Base-by-base conservation (phyloP, 2,888 invertebrate species). In the Acleris literana region DNA sequence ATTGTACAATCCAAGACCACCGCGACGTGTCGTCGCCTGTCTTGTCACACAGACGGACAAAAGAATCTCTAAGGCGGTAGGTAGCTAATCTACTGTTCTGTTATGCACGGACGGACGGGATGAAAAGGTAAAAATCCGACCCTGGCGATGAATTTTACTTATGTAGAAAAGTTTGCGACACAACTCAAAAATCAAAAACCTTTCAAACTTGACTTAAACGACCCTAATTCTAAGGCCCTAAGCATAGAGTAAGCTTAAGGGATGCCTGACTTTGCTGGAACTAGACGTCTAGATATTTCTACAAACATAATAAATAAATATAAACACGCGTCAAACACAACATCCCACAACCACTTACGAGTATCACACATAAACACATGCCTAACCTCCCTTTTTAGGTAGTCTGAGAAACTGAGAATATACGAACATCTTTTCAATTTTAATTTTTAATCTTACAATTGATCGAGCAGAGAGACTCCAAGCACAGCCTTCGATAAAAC, bases 1-100 rank as follows among this genome's bases (percentile, higher is more conserved):
- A 61, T 66, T 66, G 65, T 61, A 65, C 65, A 66, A 66, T 56
- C 53, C 25, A 29, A 46, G 65, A 66, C 65, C 65, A 66, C 65
- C 65, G 55, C 46, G 53, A 29, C 60, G 43, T 20, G 60, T 49
- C 48, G 60, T 49, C 48, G 49, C 48, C 48, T 44, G 65, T 48
- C 17, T 17, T 46, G 46, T 46, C 46, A 7, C 1, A 55, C 51
- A 46, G 65, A 51, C 65, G 18, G 46, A 61, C 48, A 60, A 59
- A 60, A 55, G n/a, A 51, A 18, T 48, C 25, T 22, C 5, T 25
- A 48, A 43, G 46, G 57, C 52, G 57, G 57, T 53, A 44, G 65
- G 60, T 52, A 51, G 52, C 52, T 61, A 61, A 61, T 61, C 65
- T 56, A 25, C 46, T 61, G 13, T 39, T n/a, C 43, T 60, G 18